These are phyloP conservation scores for Chroicocephalus ridibundus DNA, from an alignment of 2,113 vertebrate species.

Conservation along the genomic window DNA sequence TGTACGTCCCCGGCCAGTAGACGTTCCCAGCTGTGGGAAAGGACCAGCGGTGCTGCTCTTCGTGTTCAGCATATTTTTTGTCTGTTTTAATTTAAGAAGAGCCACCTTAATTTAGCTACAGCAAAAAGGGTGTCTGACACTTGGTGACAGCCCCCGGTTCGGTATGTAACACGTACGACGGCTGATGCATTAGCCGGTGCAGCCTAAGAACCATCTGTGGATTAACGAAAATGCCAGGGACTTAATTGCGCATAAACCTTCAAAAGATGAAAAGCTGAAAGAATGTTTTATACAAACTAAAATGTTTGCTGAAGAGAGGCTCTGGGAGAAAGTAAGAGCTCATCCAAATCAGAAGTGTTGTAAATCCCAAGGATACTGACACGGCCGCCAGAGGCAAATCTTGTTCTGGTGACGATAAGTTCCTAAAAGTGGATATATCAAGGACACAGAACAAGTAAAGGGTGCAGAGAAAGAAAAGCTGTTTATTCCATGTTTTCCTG, in stretches of 20 bases:
- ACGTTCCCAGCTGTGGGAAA: background rate
- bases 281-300: conserved; percentile 35
- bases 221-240: conserved; percentile 24
- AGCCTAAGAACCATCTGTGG: conserved; percentile 20
- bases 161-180: background rate
- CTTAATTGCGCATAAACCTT: conserved; percentile 44
- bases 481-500: background rate
- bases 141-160: background rate
- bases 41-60: background rate
- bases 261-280: conserved; percentile 44
- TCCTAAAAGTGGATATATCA: background rate
- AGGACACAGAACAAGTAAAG: background rate
- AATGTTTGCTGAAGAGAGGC: background rate
- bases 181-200: background rate
- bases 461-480: background rate
- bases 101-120: background rate
- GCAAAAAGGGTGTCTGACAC: background rate
- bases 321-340: background rate
- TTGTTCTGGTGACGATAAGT: background rate
- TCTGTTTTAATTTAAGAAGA: background rate
- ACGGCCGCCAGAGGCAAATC: background rate
- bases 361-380: background rate
- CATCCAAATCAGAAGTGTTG: background rate
- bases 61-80: background rate
- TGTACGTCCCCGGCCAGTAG: background rate